A percentile compares a stretch with the other conserved stretches of the same genome.
phyloP scores from a whole-genome alignment of 2,113 vertebrate species.

The Leiothrix lutea region DNA sequence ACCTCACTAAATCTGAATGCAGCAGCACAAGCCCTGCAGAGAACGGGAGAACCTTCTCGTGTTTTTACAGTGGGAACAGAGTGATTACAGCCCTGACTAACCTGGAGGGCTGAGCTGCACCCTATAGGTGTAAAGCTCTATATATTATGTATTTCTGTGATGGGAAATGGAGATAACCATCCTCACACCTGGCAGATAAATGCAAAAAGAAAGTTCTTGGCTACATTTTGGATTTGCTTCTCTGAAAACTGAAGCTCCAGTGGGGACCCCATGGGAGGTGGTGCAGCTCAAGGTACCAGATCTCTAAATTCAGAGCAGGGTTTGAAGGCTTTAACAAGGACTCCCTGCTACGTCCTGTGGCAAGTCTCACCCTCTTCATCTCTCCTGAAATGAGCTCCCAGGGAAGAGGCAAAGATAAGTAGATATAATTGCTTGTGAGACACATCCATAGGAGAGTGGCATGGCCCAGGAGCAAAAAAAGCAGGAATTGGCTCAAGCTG shows the following conservation, averaged over 20 bases:
- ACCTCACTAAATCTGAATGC: conserved; percentile 7
- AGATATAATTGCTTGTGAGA: neutral
- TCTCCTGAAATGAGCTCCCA: neutral
- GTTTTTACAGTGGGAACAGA: neutral
- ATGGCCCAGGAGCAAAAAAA: fast-evolving
- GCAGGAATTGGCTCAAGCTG: neutral
- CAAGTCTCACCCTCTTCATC: neutral
- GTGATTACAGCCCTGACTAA: neutral
- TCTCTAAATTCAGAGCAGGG: neutral
- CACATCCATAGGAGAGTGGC: fast-evolving
- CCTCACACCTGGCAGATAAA: neutral
- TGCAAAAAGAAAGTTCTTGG: neutral
- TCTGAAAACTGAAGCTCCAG: neutral
- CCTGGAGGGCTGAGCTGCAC: neutral
- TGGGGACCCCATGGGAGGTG: neutral
- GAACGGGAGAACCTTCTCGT: conserved; percentile 32
- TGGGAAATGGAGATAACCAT: neutral
- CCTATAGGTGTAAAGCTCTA: neutral
- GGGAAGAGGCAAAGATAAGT: neutral
- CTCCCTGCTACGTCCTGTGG: neutral
- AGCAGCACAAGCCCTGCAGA: neutral
- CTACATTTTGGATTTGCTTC: neutral
- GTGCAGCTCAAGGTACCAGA: neutral
- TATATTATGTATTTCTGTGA: fast-evolving
- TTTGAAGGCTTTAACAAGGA: neutral